Conservation (phyloP, 2,888 invertebrate species). For the Andricus curvator region DNA sequence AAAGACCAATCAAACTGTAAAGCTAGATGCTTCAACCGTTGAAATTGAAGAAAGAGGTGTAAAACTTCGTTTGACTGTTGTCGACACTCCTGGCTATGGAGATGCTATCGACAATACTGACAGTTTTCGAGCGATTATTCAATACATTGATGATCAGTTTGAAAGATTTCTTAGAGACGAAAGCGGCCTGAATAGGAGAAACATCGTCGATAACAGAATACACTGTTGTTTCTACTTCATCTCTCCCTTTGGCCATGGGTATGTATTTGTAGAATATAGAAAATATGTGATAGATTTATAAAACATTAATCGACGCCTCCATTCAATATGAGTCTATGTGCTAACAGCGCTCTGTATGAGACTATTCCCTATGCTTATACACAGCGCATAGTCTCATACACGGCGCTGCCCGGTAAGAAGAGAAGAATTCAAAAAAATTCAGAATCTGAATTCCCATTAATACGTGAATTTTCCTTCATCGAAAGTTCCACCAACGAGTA, state of each 20-base stretch:
- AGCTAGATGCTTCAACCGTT: constrained; percentile 95
- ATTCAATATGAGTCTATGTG: too few species aligned
- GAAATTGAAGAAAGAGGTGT: constrained; percentile 98
- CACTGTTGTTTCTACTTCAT: constrained; percentile 99
- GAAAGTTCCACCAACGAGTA: too few species aligned
- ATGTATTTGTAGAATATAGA: constrained; percentile 65
- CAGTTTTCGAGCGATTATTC: constrained; percentile 95
- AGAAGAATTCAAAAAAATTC: too few species aligned
- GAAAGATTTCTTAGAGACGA: constrained; percentile 94
- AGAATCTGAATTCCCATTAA: too few species aligned
- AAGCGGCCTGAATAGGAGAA: constrained; percentile 96
- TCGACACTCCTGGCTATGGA: constrained; percentile 97
- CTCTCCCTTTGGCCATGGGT: constrained; percentile 98
- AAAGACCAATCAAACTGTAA: constrained; percentile 94
- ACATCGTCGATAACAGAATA: constrained; percentile 97
- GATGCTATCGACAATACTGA: constrained; percentile 97
- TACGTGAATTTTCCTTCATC: too few species aligned
- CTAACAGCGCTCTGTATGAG: too few species aligned
- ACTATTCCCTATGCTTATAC: too few species aligned
- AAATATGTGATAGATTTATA: background rate
- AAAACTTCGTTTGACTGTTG: constrained; percentile 93
- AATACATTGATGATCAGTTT: constrained; percentile 98
- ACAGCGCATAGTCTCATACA: too few species aligned
- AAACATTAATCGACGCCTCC: too few species aligned
- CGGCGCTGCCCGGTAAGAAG: too few species aligned